A percentile compares a stretch with the other conserved stretches of the same genome.
Evolutionary conservation across 30 jellyfish, hydroid and myxozoan genomes (phyloP).

Genomic region (Turritopsis rubra): DNA sequence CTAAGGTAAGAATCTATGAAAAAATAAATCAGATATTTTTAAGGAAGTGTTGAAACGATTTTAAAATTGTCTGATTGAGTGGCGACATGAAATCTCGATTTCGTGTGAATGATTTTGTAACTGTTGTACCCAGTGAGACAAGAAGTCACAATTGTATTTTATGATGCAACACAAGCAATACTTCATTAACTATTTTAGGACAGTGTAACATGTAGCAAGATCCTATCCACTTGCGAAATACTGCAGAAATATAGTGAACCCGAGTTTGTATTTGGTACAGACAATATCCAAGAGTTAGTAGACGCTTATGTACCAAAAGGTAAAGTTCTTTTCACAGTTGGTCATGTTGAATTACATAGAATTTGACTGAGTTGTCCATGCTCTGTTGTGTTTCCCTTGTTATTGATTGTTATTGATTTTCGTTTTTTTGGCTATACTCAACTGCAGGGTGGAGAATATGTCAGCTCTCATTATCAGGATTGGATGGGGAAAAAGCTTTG

Average conservation of each 20-base stretch:
- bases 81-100: too few species aligned
- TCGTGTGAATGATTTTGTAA: too few species aligned
- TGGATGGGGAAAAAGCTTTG: slow-evolving; percentile 2
- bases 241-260: slow-evolving; percentile 34
- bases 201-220: not conserved
- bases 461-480: slow-evolving; percentile 4
- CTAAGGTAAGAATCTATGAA: not conserved
- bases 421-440: not conserved
- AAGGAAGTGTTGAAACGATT: not conserved
- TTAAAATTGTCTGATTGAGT: too few species aligned
- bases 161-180: too few species aligned
- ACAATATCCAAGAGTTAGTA: slow-evolving; percentile 26
- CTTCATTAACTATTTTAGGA: too few species aligned
- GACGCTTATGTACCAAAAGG: slow-evolving; percentile 31
- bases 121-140: too few species aligned
- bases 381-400: too few species aligned
- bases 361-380: too few species aligned
- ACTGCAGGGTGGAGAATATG: slow-evolving; percentile 27
- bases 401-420: not conserved
- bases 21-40: too few species aligned
- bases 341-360: too few species aligned
- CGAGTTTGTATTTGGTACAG: slow-evolving; percentile 34
- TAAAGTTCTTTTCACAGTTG: not conserved
- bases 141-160: too few species aligned
- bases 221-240: not conserved